phyloP scores from a whole-genome alignment of 2,797 vertebrate genomes.

The Premnoplex brunnescens region DNA sequence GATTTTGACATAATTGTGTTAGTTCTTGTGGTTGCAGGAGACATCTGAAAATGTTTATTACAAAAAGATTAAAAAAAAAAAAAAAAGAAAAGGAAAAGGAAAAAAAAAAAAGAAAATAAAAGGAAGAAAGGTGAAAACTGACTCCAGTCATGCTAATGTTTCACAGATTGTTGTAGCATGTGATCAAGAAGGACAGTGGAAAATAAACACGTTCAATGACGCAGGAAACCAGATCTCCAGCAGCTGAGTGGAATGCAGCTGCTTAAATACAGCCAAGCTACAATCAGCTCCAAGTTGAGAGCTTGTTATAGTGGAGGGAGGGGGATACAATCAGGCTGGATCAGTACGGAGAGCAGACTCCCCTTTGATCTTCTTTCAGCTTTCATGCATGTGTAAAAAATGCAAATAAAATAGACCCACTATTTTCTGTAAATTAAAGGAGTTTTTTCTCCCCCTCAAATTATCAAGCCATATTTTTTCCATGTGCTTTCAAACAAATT shows the following conservation, averaged over 20 bases:
- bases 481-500: constrained; percentile 72
- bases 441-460: neutral
- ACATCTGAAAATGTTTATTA: constrained; percentile 59
- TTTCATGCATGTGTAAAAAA: constrained; percentile 46
- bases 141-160: constrained; percentile 55
- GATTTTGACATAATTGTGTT: constrained; percentile 47
- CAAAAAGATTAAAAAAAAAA: neutral
- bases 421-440: constrained; percentile 66
- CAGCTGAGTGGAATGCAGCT: constrained; percentile 35
- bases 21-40: constrained; percentile 9
- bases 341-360: constrained; percentile 22
- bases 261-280: constrained; percentile 45
- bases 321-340: constrained; percentile 15
- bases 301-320: neutral
- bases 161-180: constrained; percentile 61
- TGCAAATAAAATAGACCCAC: constrained; percentile 55
- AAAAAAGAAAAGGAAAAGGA: neutral
- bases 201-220: constrained; percentile 70
- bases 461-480: constrained; percentile 62
- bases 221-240: constrained; percentile 50
- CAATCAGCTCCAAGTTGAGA: constrained; percentile 38
- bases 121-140: neutral
- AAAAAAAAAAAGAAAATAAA: neutral
- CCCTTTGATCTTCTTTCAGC: constrained; percentile 38
- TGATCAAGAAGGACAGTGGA: constrained; percentile 53